Base-by-base conservation (phyloP, 2,888 invertebrate species). In the Microplitis deprimator region DNA sequence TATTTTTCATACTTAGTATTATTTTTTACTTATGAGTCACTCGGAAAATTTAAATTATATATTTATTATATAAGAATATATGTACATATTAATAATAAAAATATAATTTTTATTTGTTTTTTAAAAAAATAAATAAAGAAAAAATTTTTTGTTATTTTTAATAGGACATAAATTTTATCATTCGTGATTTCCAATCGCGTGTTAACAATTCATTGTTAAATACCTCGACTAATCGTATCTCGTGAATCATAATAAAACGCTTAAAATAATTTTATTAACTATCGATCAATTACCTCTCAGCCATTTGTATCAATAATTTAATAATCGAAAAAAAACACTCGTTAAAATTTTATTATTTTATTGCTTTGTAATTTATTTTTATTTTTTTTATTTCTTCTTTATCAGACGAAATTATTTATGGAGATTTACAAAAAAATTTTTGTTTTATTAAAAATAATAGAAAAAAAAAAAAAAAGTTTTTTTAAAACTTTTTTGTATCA, bases 241-340 rank as follows among this genome's bases (percentile, higher is more conserved):
- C 10, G 50, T 50, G 50, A 50, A 50, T 50, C 50, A 50, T 50
- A 50, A 50, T 50, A 50, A 50, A 50, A 50, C 50, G 50, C 50
- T 50, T 50, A 50, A 50, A 50, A 50, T 50, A 50, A 50, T 50
- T 50, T 50, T 50, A 50, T 50, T 50, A 50, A 50, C 50, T 50
- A 50, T 50, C 8, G 13, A 50, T 50, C 50, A 50, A 50, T 50
- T 50, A 50, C 50, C 50, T 50, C 50, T 8, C 3, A 50, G 50
- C 50, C 50, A 50, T 50, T 50, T 50, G 50, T 50, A 50, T 50
- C 50, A 50, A 50, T 50, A 79, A 83, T 83, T 86, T 80, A 81
- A 83, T 76, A 83, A 85, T 85, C 86, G 87, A 85, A 87, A 82
- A 82, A 84, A 20, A 75, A 13, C 8, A 50, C 62, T 81, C 62